A percentile compares a stretch with the other conserved stretches of the same genome.
Evolutionary conservation across 2,888 invertebrate genomes (phyloP).

Genomic region (Ennomos erosarius): DNA sequence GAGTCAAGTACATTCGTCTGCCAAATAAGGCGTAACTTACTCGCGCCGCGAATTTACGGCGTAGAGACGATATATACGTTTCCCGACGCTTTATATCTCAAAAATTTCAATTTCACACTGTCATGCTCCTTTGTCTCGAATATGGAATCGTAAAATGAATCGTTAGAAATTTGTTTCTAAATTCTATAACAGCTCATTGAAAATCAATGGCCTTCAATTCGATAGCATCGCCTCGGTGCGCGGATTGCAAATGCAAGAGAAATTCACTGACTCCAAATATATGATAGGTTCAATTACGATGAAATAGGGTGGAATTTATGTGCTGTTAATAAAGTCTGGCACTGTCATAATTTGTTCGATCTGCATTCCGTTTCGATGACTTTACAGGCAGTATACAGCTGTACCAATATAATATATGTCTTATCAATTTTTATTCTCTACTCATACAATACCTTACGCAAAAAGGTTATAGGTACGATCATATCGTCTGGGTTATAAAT

Average conservation of each 20-base stretch:
- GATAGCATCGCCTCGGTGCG: slow-evolving; percentile 16
- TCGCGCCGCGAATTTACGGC: slow-evolving; percentile 64
- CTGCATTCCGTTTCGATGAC: neutral
- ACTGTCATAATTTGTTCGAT: slow-evolving; percentile 7
- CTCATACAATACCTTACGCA: slow-evolving; percentile 15
- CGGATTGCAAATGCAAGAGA: slow-evolving; percentile 17
- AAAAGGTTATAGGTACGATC: no score
- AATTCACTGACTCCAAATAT: slow-evolving; percentile 20
- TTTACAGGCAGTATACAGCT: no score
- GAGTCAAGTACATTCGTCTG: slow-evolving; percentile 71
- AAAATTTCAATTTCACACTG: slow-evolving; percentile 74
- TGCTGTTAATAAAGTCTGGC: slow-evolving; percentile 14
- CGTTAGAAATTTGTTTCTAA: slow-evolving; percentile 41
- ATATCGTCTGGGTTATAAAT: no score
- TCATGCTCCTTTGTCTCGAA: slow-evolving; percentile 52
- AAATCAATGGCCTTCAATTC: slow-evolving; percentile 31
- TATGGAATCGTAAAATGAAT: slow-evolving; percentile 44
- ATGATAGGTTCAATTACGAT: slow-evolving; percentile 18
- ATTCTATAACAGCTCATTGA: slow-evolving; percentile 33
- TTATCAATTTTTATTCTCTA: slow-evolving; percentile 21
- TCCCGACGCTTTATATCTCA: slow-evolving; percentile 58
- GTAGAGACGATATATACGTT: slow-evolving; percentile 60
- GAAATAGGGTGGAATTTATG: slow-evolving; percentile 13
- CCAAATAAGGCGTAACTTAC: slow-evolving; percentile 79
- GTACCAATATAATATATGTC: no score